Conservation (phyloP, 2,113 vertebrate species). For the Tragelaphus scriptus region DNA sequence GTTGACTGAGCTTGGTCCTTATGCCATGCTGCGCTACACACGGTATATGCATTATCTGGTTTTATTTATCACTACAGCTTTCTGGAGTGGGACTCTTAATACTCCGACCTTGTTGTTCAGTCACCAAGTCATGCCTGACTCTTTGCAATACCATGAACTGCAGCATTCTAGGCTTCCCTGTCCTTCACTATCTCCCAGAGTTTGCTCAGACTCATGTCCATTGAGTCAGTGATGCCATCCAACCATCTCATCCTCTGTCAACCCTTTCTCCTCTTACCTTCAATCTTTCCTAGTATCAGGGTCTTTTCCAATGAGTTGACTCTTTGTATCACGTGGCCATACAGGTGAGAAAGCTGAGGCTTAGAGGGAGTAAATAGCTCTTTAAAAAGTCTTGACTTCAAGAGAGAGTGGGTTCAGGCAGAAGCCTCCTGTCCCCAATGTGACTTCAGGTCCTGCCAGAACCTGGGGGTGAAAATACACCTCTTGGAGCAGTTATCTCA, state of each 20-base stretch:
- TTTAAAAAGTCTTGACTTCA: background rate
- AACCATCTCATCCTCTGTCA: background rate
- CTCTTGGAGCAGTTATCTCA: background rate
- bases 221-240: background rate
- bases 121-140: background rate
- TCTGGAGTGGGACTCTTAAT: accelerated
- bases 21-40: too few relatives aligned
- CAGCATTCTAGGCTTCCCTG: background rate
- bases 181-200: background rate
- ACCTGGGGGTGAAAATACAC: background rate
- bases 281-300: background rate
- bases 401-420: background rate
- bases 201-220: background rate
- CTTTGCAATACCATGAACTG: background rate
- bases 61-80: background rate
- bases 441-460: background rate
- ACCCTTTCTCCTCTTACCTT: background rate
- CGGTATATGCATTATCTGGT: background rate
- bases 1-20: background rate
- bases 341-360: background rate
- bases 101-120: background rate
- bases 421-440: background rate
- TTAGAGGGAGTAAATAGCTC: background rate
- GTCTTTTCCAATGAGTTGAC: background rate
- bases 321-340: background rate